These are phyloP conservation scores for Limenitis camilla DNA, from an alignment of 2,888 invertebrate genomes.

Conservation along the genomic window DNA sequence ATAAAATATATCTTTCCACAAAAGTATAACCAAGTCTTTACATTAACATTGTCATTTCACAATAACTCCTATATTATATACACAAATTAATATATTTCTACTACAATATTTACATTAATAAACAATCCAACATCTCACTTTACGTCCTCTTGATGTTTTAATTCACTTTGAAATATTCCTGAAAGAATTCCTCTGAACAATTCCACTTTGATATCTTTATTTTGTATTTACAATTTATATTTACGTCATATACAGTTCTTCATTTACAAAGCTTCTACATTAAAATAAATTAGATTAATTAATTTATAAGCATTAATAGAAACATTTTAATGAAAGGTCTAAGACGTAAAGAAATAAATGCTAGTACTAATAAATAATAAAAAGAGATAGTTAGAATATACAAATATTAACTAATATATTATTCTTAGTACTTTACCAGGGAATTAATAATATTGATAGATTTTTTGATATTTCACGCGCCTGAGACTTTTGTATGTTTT, in stretches of 20 bases:
- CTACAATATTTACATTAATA: constrained; percentile 18
- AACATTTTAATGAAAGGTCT: no score
- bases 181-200: constrained; percentile 5
- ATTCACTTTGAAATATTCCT: constrained; percentile 1
- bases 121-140: constrained; percentile 11
- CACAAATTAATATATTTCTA: constrained; percentile 3
- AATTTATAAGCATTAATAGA: no score
- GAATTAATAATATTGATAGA: no score
- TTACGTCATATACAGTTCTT: constrained; percentile 10
- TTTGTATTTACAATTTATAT: background rate
- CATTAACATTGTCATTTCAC: constrained; percentile 9
- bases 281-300: no score
- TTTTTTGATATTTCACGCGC: no score
- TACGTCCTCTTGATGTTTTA: constrained; percentile 8
- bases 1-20: background rate
- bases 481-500: no score
- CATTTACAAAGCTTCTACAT: background rate
- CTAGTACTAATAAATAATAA: no score
- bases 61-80: constrained; percentile 3
- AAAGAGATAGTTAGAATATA: no score
- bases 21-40: background rate
- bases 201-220: background rate
- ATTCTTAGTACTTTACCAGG: no score
- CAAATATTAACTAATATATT: no score
- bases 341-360: no score